Base-by-base conservation (phyloP, 2,888 invertebrate genomes). In the Phrixothrix hirtus region DNA sequence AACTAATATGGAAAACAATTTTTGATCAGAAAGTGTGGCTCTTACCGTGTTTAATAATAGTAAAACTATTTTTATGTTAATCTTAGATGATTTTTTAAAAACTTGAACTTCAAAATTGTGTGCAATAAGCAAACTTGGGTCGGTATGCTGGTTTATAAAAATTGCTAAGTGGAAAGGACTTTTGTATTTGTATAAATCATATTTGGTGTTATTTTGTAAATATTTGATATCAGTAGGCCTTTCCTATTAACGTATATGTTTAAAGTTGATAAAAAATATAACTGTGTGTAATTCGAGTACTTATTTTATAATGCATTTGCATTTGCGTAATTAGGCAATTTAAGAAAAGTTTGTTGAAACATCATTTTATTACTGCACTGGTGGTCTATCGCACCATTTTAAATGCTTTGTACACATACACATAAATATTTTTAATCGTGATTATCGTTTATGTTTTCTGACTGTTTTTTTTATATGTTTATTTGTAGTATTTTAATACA, bases 381-480 rank as follows among this genome's bases (percentile, higher is more conserved):
- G 29, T 50, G 50, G 44, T 50, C 50, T 44, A 44, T 35, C 38
- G 37, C 26, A 27, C 50, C 37, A 43, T 44, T 44, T 50, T 43
- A 50, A 41, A 37, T 25, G 49, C 49, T 50, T 50, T 47, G 42
- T 50, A 44, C 44, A 44, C 50, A 13, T 44, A 37, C 38, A 37
- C 44, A 13, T 43, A 17, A 30, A 35, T 36, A 36, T 43, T 36
- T 38, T 37, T 29, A 21, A 36, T 26, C 29, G 9, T 21, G 9
- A 13, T 39, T 36, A 35, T 37, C 25, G n/a, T 13, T 26, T 44
- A n/a, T n/a, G n/a, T n/a, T n/a, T n/a, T n/a, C n/a, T 47, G 10
- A 39, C 30, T 25, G 25, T 16, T 25, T 41, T 48, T 27, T 36
- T 36, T 42, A 42, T 49, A 10, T 42, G 42, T 32, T 36, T 49